A percentile compares a stretch with the other conserved stretches of the same genome.
Evolutionary conservation across 1,140 invertebrate species (phyloP).

Genomic region (Cecropterus lyciades): DNA sequence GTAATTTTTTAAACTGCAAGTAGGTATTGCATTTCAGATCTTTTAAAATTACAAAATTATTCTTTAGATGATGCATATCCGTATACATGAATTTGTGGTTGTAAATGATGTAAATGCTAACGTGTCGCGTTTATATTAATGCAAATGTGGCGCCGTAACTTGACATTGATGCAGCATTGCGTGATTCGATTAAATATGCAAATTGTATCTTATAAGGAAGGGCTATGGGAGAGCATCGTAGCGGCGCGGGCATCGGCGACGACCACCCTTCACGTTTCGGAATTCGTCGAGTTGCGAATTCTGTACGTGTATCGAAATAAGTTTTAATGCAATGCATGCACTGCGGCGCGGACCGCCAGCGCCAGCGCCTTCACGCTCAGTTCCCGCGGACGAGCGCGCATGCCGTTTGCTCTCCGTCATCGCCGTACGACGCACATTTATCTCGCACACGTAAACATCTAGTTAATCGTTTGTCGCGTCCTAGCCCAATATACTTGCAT

Average conservation of each 20-base stretch:
- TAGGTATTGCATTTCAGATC: too few relatives aligned
- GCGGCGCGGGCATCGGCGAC: slow-evolving; percentile 5
- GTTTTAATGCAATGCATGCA: slow-evolving; percentile 62
- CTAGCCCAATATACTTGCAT: slow-evolving; percentile 34
- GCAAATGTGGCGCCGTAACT: slow-evolving; percentile 20
- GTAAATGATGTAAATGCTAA: slow-evolving; percentile 15
- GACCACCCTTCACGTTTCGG: slow-evolving; percentile 50
- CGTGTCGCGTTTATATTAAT: slow-evolving; percentile 21
- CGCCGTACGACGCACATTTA: slow-evolving; percentile 47
- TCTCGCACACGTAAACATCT: slow-evolving; percentile 52
- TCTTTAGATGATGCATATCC: too few relatives aligned
- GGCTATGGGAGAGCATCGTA: slow-evolving; percentile 21
- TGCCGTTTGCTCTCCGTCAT: slow-evolving; percentile 56
- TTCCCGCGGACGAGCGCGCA: slow-evolving; percentile 56
- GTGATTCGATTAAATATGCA: slow-evolving; percentile 23
- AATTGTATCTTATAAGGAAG: slow-evolving; percentile 21
- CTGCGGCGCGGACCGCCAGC: slow-evolving; percentile 44
- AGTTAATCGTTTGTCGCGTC: slow-evolving; percentile 43
- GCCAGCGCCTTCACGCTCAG: slow-evolving; percentile 53
- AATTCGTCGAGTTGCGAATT: slow-evolving; percentile 74
- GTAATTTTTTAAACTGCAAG: too few relatives aligned
- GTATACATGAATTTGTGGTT: not conserved
- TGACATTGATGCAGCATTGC: slow-evolving; percentile 15
- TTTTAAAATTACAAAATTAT: too few relatives aligned
- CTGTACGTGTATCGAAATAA: slow-evolving; percentile 75